Evolutionary conservation across 2,113 vertebrate species (phyloP).

Genomic region (Ellobius talpinus): DNA sequence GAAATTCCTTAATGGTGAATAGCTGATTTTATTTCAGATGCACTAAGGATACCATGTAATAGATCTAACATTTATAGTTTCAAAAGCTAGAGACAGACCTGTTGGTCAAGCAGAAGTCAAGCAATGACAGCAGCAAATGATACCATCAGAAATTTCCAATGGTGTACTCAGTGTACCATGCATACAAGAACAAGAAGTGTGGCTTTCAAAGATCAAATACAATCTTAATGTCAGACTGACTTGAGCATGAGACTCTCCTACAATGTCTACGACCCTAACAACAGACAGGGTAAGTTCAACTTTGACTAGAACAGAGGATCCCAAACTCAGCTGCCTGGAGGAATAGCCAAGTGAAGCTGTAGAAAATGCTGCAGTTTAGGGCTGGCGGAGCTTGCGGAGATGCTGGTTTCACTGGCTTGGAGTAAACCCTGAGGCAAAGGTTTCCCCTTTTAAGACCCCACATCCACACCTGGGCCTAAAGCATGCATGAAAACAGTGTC

Average conservation of each 20-base stretch:
- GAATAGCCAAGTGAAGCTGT: neutral
- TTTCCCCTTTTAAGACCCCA: neutral
- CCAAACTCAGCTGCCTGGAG: neutral
- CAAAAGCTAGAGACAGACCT: constrained; percentile 61
- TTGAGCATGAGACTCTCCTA: neutral
- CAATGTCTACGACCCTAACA: neutral
- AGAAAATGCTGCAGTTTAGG: neutral
- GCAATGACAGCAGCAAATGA: constrained; percentile 33
- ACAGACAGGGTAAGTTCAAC: neutral
- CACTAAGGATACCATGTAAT: constrained; percentile 9
- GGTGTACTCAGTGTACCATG: neutral
- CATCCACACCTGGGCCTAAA: neutral
- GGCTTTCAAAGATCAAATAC: neutral
- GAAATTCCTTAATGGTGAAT: constrained; percentile 59
- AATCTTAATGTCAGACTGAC: neutral
- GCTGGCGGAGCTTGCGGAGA: neutral
- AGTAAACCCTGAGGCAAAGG: neutral
- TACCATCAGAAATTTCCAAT: neutral
- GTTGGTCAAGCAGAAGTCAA: constrained; percentile 53
- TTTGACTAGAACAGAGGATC: neutral
- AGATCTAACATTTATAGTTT: constrained; percentile 72
- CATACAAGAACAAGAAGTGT: neutral
- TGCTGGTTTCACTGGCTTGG: neutral
- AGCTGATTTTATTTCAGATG: constrained; percentile 54
- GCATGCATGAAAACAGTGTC: neutral